Conservation (phyloP, 1,140 invertebrate species). For the Drosophila kurseongensis region DNA sequence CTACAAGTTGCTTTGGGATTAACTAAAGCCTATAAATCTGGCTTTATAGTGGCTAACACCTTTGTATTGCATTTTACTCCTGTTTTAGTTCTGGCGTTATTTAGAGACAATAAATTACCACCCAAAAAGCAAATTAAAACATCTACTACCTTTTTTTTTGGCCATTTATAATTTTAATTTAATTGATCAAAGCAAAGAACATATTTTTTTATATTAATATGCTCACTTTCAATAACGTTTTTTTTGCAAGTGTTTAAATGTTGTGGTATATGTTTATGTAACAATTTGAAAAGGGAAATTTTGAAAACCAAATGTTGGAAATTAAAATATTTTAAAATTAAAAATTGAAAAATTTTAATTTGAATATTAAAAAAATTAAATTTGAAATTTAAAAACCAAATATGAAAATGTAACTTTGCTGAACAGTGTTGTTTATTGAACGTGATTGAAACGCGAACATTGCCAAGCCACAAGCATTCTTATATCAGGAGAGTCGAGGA, state of each 20-base stretch:
- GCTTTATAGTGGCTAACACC: background rate
- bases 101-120: no score
- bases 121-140: no score
- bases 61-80: background rate
- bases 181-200: no score
- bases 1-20: background rate
- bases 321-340: background rate
- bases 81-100: no score
- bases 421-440: conserved; percentile 6
- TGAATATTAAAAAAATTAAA: background rate
- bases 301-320: no score
- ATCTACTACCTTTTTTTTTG: no score
- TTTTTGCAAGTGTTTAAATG: no score
- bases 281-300: no score
- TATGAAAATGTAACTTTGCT: background rate
- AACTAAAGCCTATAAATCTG: background rate
- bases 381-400: background rate
- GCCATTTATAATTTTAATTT: no score
- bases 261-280: no score
- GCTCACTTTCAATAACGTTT: no score
- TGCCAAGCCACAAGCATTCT: background rate
- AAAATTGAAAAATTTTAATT: background rate
- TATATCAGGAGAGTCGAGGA: background rate
- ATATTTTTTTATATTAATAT: no score
- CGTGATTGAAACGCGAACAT: background rate